phyloP scores from a whole-genome alignment of 2,797 vertebrate genomes.

The Alosa sapidissima region DNA sequence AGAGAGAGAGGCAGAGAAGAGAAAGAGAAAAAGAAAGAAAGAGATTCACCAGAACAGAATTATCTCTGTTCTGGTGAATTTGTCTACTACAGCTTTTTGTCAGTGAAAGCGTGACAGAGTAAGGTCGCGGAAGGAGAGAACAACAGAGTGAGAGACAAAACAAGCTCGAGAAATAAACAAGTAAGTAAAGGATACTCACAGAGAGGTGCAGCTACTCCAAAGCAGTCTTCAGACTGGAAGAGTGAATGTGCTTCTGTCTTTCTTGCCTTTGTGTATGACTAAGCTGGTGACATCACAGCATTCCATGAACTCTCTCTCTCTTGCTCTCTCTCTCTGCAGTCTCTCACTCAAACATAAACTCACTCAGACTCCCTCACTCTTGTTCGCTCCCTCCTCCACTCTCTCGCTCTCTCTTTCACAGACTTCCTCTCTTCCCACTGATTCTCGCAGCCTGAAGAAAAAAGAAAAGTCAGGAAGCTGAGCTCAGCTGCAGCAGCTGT shows the following conservation, averaged over 20 bases:
- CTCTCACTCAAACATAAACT: constrained; percentile 22
- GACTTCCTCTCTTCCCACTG: constrained; percentile 42
- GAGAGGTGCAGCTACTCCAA: constrained; percentile 71
- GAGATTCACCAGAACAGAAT: neutral
- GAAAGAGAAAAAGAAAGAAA: constrained; percentile 28
- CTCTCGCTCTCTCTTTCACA: constrained; percentile 35
- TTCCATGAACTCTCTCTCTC: constrained; percentile 68
- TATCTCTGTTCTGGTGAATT: neutral
- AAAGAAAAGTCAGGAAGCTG: constrained; percentile 59
- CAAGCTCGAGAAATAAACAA: constrained; percentile 49
- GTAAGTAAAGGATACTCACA: constrained; percentile 74
- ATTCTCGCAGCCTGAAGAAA: constrained; percentile 44
- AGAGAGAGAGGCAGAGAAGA: constrained; percentile 33
- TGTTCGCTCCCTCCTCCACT: constrained; percentile 16
- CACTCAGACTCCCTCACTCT: constrained; percentile 30
- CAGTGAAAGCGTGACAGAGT: neutral
- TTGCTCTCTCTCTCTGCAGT: constrained; percentile 39
- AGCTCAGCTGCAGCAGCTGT: constrained; percentile 51
- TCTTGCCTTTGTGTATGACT: constrained; percentile 77
- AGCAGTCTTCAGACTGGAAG: constrained; percentile 70
- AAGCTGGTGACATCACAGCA: constrained; percentile 82
- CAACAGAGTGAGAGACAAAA: constrained; percentile 26
- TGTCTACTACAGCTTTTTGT: neutral
- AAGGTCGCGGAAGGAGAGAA: neutral
- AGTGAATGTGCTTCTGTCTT: constrained; percentile 68